Evolutionary conservation across 1,140 invertebrate species (phyloP).

Genomic region (Sinella curviseta): DNA sequence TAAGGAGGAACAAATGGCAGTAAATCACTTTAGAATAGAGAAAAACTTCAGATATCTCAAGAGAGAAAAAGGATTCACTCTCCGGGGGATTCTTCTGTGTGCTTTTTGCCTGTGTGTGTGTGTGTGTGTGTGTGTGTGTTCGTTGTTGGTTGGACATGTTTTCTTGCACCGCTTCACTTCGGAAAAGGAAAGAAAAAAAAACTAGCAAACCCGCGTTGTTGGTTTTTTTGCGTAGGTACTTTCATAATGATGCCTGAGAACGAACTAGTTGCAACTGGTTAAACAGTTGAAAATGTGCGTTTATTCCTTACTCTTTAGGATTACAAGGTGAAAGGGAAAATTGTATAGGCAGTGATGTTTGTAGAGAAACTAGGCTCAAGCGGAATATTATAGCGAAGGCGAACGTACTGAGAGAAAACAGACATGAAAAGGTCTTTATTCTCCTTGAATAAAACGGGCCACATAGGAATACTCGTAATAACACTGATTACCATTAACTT

Average conservation of each 20-base stretch:
- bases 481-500: slow-evolving; percentile 11
- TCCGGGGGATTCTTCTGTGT: slow-evolving; percentile 6
- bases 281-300: no score
- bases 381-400: no score
- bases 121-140: background rate
- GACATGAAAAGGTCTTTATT: background rate
- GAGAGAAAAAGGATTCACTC: slow-evolving; percentile 21
- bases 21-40: slow-evolving; percentile 23
- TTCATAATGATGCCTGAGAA: no score
- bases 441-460: background rate
- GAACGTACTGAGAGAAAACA: background rate
- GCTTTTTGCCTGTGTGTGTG: no score
- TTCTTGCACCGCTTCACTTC: no score
- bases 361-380: no score
- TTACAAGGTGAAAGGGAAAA: no score
- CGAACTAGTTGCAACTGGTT: background rate
- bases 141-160: background rate
- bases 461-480: background rate
- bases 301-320: no score
- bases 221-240: no score
- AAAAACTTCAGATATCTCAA: slow-evolving; percentile 16
- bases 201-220: no score
- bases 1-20: slow-evolving; percentile 26
- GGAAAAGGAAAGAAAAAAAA: no score
- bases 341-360: no score